phyloP scores from a whole-genome alignment of 2,797 vertebrate genomes.

The Todus mexicanus region DNA sequence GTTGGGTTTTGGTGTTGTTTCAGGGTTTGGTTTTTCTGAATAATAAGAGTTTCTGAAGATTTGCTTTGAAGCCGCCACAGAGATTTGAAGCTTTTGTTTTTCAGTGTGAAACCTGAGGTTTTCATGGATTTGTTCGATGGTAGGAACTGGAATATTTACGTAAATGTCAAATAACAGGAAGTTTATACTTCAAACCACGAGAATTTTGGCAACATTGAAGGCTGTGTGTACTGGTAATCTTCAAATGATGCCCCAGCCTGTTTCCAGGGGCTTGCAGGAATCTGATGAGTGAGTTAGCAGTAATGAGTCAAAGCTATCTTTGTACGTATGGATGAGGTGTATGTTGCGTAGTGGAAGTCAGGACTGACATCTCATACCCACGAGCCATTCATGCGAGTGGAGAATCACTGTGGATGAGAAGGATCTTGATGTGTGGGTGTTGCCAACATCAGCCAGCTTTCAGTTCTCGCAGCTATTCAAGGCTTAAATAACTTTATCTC shows the following conservation, averaged over 20 bases:
- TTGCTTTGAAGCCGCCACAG: neutral
- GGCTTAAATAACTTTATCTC: neutral
- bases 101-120: neutral
- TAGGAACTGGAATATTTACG: neutral
- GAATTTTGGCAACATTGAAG: neutral
- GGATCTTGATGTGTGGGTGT: neutral
- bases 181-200: neutral
- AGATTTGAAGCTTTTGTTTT: neutral
- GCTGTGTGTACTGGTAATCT: neutral
- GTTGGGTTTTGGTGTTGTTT: rapidly evolving
- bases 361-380: neutral
- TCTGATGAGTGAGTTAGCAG: neutral
- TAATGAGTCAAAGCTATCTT: neutral
- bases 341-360: neutral
- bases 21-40: neutral
- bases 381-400: neutral
- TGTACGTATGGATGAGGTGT: neutral
- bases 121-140: neutral
- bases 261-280: neutral
- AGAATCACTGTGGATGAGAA: neutral
- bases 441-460: neutral
- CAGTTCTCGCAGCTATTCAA: neutral
- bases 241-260: neutral
- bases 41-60: neutral
- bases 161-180: neutral